phyloP scores from a whole-genome alignment of 2,888 invertebrate genomes.

The Odontomyia ornata region DNA sequence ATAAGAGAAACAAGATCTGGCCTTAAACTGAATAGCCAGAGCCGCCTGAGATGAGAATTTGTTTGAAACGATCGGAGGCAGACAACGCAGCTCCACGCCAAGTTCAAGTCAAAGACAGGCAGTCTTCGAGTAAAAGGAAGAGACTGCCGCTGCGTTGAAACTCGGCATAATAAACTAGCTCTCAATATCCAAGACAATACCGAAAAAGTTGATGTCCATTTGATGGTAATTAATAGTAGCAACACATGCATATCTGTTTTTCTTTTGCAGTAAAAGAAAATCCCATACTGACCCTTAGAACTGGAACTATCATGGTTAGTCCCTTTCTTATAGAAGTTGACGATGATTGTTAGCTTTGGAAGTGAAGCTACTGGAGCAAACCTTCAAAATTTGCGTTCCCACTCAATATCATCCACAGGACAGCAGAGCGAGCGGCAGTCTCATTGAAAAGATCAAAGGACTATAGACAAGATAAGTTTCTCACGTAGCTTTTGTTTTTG shows the following conservation, averaged over 20 bases:
- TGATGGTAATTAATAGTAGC: neutral
- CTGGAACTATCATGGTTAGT: no score
- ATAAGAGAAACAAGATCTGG: constrained; percentile 42
- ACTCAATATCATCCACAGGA: neutral
- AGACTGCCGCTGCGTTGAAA: neutral
- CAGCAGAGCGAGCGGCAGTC: neutral
- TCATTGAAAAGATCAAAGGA: constrained; percentile 31
- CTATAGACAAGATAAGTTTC: neutral
- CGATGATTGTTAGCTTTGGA: no score
- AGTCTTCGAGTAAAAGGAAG: neutral
- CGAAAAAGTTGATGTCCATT: neutral
- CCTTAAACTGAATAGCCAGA: constrained; percentile 1
- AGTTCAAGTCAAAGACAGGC: neutral
- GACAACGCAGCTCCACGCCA: constrained; percentile 9
- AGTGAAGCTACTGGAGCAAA: neutral
- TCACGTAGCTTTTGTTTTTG: constrained; percentile 24
- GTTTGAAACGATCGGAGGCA: neutral
- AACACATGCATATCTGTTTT: no score
- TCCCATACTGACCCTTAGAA: no score
- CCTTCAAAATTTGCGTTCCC: neutral
- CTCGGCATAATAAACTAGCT: neutral
- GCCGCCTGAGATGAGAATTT: neutral
- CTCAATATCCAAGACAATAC: neutral
- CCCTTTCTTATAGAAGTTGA: no score
- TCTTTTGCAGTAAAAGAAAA: no score